Percentiles rank a stretch among this genome's conserved stretches.
Evolutionary conservation across 2,888 invertebrate species (phyloP).

Genomic region (Phasia obesa): DNA sequence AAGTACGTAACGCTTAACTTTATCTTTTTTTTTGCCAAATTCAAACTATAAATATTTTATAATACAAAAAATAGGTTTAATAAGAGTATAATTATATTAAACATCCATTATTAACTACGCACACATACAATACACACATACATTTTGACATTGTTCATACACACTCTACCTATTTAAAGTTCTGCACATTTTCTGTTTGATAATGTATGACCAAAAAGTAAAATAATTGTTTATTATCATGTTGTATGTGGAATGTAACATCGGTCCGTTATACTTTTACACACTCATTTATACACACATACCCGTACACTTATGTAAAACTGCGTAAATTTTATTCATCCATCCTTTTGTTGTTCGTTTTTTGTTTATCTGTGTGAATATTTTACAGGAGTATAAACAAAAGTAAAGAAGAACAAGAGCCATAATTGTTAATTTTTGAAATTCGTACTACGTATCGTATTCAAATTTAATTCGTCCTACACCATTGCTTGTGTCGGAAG

Average conservation of each 20-base stretch:
- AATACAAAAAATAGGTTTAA: no score
- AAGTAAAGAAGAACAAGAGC: neutral
- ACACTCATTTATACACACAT: neutral
- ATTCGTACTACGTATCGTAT: conserved; percentile 66
- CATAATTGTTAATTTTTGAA: conserved; percentile 58
- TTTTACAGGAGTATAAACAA: conserved; percentile 27
- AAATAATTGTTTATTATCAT: conserved; percentile 49
- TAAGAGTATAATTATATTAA: no score
- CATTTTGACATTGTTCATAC: neutral
- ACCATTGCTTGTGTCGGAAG: conserved; percentile 78
- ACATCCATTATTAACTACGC: conserved; percentile 36
- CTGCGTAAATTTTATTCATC: conserved; percentile 55
- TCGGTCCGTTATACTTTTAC: neutral
- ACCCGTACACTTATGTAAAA: conserved; percentile 14
- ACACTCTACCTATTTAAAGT: neutral
- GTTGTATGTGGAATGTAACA: conserved; percentile 6
- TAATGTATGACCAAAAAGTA: neutral
- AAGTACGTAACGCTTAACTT: no score
- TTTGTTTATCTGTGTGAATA: conserved; percentile 49
- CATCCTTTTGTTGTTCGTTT: conserved; percentile 44
- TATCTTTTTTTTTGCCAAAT: no score
- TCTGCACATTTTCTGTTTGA: conserved; percentile 14
- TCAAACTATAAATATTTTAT: no score
- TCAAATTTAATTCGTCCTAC: conserved; percentile 72
- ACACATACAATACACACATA: conserved; percentile 7